Conservation (phyloP, 2,797 vertebrate species). For the Neosilurus mollespiculum region DNA sequence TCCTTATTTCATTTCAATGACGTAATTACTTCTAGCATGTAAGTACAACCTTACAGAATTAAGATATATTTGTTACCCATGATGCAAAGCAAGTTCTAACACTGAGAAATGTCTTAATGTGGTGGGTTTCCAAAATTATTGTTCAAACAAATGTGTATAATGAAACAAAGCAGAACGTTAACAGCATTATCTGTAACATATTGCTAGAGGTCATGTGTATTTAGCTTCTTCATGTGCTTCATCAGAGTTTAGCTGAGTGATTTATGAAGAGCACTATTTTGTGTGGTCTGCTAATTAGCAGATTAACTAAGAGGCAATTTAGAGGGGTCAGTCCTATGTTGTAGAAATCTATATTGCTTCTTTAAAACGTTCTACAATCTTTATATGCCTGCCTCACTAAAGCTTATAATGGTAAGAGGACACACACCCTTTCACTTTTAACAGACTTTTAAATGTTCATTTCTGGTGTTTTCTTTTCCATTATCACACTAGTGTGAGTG, state of each 20-base stretch:
- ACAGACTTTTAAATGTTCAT: not conserved
- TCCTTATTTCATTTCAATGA: not conserved
- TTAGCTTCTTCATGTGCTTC: not conserved
- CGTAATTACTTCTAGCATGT: no score
- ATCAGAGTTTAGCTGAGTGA: constrained; percentile 20
- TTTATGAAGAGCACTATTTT: constrained; percentile 9
- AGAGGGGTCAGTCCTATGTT: not conserved
- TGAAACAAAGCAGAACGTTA: not conserved
- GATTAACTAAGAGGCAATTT: constrained; percentile 6
- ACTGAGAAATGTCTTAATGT: not conserved
- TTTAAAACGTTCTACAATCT: not conserved
- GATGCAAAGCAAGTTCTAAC: not conserved
- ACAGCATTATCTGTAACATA: constrained; percentile 6
- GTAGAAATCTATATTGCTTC: not conserved
- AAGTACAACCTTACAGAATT: no score
- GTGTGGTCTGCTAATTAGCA: constrained; percentile 7
- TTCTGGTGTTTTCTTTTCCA: constrained; percentile 3
- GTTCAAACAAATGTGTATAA: not conserved
- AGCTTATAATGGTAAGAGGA: not conserved
- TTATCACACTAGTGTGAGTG: not conserved
- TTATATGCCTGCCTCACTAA: not conserved
- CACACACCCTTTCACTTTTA: not conserved
- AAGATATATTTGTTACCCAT: not conserved
- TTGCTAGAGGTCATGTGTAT: constrained; percentile 7
- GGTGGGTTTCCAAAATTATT: not conserved